phyloP scores from a whole-genome alignment of 2,113 vertebrate species.

The Noctilio leporinus region DNA sequence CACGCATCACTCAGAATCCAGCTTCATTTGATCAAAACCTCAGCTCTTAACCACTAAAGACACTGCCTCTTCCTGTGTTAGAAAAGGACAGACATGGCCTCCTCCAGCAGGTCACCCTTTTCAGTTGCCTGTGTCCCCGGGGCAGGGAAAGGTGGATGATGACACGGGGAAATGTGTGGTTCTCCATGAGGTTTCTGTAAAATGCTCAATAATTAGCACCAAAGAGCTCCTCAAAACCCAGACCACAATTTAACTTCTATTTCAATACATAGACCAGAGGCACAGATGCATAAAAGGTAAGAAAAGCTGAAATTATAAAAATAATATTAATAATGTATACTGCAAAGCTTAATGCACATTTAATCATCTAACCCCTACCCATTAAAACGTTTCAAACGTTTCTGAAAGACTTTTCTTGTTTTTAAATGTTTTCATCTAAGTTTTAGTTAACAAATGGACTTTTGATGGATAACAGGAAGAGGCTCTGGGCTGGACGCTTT shows the following conservation, averaged over 20 bases:
- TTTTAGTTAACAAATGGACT: constrained; percentile 54
- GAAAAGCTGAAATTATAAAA: constrained; percentile 30
- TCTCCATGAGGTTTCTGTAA: not conserved
- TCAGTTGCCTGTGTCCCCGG: not conserved
- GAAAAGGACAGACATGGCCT: not conserved
- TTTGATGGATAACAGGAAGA: constrained; percentile 70
- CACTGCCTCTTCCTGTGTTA: not conserved
- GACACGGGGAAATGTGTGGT: not conserved
- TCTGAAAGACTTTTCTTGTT: constrained; percentile 37
- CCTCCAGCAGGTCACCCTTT: accelerated
- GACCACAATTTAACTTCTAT: not conserved
- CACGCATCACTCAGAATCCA: not conserved
- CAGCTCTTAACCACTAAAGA: not conserved
- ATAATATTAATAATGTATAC: not conserved
- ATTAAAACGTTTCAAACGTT: constrained; percentile 23
- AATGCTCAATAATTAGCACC: not conserved
- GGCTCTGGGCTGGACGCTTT: not conserved
- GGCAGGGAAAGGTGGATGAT: not conserved
- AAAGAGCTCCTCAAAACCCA: not conserved
- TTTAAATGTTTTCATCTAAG: constrained; percentile 20
- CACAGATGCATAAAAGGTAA: not conserved
- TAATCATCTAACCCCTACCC: not conserved
- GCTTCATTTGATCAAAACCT: not conserved
- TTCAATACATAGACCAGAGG: not conserved
- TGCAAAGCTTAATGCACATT: constrained; percentile 16